phyloP scores from a whole-genome alignment of 2,888 invertebrate genomes.

The Lithosia quadra region DNA sequence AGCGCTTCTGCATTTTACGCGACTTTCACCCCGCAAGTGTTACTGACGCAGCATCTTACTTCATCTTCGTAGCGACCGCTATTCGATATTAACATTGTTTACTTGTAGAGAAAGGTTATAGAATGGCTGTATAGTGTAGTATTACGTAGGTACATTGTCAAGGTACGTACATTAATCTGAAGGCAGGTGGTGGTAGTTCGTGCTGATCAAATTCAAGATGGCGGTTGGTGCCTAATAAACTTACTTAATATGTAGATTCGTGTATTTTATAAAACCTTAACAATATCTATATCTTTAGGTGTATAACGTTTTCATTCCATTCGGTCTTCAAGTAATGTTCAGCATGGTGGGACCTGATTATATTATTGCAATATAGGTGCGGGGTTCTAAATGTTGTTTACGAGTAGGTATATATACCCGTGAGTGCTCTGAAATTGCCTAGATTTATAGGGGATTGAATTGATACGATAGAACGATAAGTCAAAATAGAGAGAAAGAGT shows the following conservation, averaged over 20 bases:
- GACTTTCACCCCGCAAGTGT: conserved; percentile 47
- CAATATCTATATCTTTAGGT: neutral
- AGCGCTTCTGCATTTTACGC: conserved; percentile 39
- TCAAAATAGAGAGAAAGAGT: too few relatives aligned
- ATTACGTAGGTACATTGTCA: neutral
- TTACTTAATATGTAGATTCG: neutral
- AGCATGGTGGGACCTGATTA: neutral
- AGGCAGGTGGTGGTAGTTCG: neutral
- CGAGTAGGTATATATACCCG: too few relatives aligned
- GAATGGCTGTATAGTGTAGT: neutral
- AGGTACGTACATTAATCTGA: neutral
- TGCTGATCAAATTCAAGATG: neutral
- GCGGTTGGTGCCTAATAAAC: neutral
- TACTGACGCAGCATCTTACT: conserved; percentile 36
- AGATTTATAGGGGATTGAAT: too few relatives aligned
- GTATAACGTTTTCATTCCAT: neutral
- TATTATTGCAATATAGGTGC: too few relatives aligned
- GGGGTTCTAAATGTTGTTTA: too few relatives aligned
- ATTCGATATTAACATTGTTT: conserved; percentile 5
- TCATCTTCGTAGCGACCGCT: conserved; percentile 7
- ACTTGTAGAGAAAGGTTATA: conserved; percentile 8
- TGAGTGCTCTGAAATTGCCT: too few relatives aligned
- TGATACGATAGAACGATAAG: too few relatives aligned
- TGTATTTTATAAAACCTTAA: neutral
- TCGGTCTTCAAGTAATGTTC: neutral